A percentile compares a stretch with the other conserved stretches of the same genome.
Conservation (phyloP, 2,888 invertebrate genomes). For the Coelopa pilipes region DNA sequence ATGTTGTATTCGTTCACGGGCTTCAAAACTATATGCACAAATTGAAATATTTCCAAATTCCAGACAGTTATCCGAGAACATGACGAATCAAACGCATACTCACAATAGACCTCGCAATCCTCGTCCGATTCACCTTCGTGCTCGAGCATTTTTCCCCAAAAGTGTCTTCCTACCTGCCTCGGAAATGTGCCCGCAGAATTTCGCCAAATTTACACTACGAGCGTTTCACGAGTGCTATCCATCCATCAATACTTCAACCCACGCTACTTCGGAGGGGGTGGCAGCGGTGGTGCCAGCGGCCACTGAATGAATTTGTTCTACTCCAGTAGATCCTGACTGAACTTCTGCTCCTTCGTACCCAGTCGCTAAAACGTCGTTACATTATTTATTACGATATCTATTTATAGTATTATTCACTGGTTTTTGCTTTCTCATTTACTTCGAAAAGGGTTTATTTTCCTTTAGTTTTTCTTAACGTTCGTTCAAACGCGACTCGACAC, state of each 20-base stretch:
- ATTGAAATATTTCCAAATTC: neutral
- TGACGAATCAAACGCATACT: constrained; percentile 48
- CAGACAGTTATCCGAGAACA: neutral
- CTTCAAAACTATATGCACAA: constrained; percentile 56
- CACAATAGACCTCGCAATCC: constrained; percentile 65
- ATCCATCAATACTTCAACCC: neutral
- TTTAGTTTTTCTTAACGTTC: no score
- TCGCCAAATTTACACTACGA: neutral
- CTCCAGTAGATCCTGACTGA: no score
- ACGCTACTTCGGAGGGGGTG: neutral
- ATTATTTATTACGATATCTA: no score
- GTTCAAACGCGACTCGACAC: no score
- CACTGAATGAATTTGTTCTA: no score
- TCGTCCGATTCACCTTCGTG: constrained; percentile 65
- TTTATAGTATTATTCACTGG: no score
- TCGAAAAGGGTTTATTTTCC: no score
- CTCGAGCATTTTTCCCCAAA: constrained; percentile 55
- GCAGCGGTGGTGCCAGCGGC: no score
- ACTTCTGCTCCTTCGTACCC: no score
- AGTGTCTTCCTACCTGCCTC: neutral
- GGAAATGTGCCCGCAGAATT: neutral
- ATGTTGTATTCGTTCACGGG: constrained; percentile 70
- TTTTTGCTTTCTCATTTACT: no score
- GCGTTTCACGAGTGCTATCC: neutral
- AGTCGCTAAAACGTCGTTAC: no score